Evolutionary conservation across 1,140 invertebrate genomes (phyloP).

Genomic region (Ips typographus): DNA sequence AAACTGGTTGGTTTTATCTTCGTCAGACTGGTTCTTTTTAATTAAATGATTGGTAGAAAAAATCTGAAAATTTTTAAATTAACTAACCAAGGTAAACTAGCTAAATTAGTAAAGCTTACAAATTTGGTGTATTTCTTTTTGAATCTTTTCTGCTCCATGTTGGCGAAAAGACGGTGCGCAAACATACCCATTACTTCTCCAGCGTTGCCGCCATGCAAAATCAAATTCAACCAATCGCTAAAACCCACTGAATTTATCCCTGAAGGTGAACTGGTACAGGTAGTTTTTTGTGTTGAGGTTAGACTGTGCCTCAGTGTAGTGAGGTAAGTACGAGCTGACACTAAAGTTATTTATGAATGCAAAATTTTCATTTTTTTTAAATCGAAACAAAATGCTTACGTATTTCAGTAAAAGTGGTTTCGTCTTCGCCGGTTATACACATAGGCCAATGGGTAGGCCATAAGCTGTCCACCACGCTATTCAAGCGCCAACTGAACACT

Average conservation of each 20-base stretch:
- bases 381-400: slow-evolving; percentile 2
- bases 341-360: slow-evolving; percentile 17
- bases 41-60: too few relatives aligned
- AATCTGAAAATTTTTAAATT: too few relatives aligned
- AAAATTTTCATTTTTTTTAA: not conserved
- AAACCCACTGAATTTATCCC: slow-evolving; percentile 35
- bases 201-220: slow-evolving; percentile 37
- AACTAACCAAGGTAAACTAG: too few relatives aligned
- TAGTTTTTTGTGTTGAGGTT: not conserved
- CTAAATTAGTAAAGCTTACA: slow-evolving; percentile 6
- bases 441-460: slow-evolving; percentile 45
- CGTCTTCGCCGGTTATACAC: slow-evolving; percentile 33
- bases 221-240: slow-evolving; percentile 46
- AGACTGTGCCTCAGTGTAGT: slow-evolving; percentile 32
- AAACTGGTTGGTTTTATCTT: too few relatives aligned
- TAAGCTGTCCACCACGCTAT: slow-evolving; percentile 39
- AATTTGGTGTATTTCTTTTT: slow-evolving; percentile 13
- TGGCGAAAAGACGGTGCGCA: slow-evolving; percentile 39
- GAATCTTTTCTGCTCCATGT: slow-evolving; percentile 16
- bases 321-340: slow-evolving; percentile 13
- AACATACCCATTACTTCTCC: slow-evolving; percentile 43
- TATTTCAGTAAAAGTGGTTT: slow-evolving; percentile 29
- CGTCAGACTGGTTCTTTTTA: too few relatives aligned
- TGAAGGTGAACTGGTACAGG: slow-evolving; percentile 21
- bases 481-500: slow-evolving; percentile 28